Conservation (phyloP, 2,113 vertebrate genomes). For the Halichoeres trimaculatus region DNA sequence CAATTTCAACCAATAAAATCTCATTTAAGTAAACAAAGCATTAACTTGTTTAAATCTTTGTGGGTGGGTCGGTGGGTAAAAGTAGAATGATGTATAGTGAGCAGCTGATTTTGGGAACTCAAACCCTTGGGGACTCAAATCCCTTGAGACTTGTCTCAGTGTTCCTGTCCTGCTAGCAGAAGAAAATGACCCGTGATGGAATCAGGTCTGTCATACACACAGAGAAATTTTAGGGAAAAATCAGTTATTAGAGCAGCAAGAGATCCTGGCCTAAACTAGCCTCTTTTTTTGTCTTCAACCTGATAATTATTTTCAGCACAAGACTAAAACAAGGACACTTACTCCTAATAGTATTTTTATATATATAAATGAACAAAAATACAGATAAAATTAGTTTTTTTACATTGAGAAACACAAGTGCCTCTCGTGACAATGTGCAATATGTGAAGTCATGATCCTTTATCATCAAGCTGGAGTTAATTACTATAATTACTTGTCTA, state of each 20-base stretch:
- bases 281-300: neutral
- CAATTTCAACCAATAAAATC: too few species aligned
- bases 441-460: too few species aligned
- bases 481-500: neutral
- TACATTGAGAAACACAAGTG: neutral
- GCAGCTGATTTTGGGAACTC: too few species aligned
- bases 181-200: constrained; percentile 7
- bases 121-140: too few species aligned
- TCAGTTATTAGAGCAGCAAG: constrained; percentile 28
- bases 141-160: too few species aligned
- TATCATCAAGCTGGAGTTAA: neutral
- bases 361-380: neutral
- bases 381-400: neutral
- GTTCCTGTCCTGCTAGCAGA: too few species aligned
- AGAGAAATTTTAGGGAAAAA: too few species aligned
- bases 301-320: neutral
- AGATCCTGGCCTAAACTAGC: constrained; percentile 20
- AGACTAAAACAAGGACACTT: neutral
- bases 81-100: too few species aligned
- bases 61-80: too few species aligned
- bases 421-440: neutral
- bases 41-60: too few species aligned
- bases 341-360: neutral
- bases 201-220: constrained; percentile 29
- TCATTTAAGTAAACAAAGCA: too few species aligned